Evolutionary conservation across 92 coral and sea anemone species (phyloP), one percentile per base, ranked within the genome.

Genomic region (Phymanthus crucifer): DNA sequence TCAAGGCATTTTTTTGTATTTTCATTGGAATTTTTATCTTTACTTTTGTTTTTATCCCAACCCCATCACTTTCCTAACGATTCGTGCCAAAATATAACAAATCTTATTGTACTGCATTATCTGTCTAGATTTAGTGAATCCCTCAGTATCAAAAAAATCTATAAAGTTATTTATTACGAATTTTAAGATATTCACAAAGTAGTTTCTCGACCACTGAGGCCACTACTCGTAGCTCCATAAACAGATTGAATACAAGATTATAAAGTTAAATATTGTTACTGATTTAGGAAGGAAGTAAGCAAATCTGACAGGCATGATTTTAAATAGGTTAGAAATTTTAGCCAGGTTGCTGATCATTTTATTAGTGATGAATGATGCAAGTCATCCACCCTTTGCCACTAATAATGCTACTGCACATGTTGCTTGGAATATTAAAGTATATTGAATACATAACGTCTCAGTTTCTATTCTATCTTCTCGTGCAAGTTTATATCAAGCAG

Each of bases 111-210:
- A 13, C 34, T 6, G 68, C 5, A 54, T 5, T 61, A 29, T 61
- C 68, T 61, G 68, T 12, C 32, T n/a, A 61, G 16, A 61, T 61
- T 27, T 61, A 21, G 68, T 61, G 29, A 34, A 24, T 29, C 29
- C n/a, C 68, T 27, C 32, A 61, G 27, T 29, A 61, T 61, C 34
- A 27, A 57, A 61, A 24, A 61, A 61, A 61, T 29, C 68, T 27
- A n/a, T 61, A 27, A 61, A 24, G 68, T 61, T 61, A 61, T 61
- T 61, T 61, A 61, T 61, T 61, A 29, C 29, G 27, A 24, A 61
- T n/a, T 61, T 61, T 61, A 61, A 61, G 29, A 61, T 61, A 54
- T 54, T 54, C 64, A n/a, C 26, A 21, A 54, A 54, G 4, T 4
- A 26, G 12, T 27, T 61, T 61, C 68, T 54, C 36, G 33, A 12